A percentile compares a stretch with the other conserved stretches of the same genome.
These are phyloP conservation scores for Samia ricini DNA, from an alignment of 1,140 invertebrate species.

Conservation along the genomic window DNA sequence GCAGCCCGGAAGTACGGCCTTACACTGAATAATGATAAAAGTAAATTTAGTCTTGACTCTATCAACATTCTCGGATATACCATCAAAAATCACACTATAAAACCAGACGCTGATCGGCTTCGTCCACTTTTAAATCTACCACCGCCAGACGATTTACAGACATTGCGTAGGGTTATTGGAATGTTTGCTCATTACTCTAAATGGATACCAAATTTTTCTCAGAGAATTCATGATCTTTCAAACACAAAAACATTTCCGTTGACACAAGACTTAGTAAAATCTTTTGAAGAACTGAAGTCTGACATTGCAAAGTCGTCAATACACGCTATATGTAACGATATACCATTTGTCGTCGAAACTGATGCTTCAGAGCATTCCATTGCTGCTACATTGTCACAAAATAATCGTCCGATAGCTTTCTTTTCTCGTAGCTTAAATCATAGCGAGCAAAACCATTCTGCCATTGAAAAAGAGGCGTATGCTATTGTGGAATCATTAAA, in stretches of 20 bases:
- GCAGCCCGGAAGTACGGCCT: not conserved
- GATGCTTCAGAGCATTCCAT: conserved; percentile 65
- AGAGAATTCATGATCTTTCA: not conserved
- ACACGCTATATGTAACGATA: conserved; percentile 6
- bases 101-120: conserved; percentile 4
- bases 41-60: conserved; percentile 6
- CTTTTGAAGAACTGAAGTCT: conserved; percentile 15
- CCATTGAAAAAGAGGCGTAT: too few species aligned
- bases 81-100: conserved; percentile 6
- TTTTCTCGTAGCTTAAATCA: conserved; percentile 23
- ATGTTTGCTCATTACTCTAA: too few species aligned
- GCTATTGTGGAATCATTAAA: too few species aligned
- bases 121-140: not conserved
- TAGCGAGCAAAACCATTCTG: too few species aligned
- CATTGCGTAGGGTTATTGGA: too few species aligned
- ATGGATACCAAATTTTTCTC: too few species aligned
- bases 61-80: conserved; percentile 6
- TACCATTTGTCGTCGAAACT: conserved; percentile 52
- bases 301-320: conserved; percentile 15
- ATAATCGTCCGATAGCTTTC: conserved; percentile 25
- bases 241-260: conserved; percentile 3
- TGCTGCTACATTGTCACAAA: conserved; percentile 63
- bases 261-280: conserved; percentile 6
- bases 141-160: too few species aligned
- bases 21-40: conserved; percentile 3